Conservation (phyloP, 2,797 vertebrate genomes). For the Peromyscus attwateri region DNA sequence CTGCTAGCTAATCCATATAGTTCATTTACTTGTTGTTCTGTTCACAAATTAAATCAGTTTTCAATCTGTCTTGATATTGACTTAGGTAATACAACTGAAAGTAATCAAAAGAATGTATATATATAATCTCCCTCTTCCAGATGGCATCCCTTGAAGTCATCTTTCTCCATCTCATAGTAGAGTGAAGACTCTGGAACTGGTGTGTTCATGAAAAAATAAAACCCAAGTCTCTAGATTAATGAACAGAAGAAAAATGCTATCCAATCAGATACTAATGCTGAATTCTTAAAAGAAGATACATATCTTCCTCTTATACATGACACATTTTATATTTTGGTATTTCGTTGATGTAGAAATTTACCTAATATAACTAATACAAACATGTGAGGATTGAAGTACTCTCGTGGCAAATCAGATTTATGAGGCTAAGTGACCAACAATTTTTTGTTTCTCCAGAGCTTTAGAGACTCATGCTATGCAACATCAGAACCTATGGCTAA, state of each 20-base stretch:
- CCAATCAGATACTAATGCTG: neutral
- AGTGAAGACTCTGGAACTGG: neutral
- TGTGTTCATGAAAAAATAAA: neutral
- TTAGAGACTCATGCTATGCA: neutral
- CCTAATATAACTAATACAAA: neutral
- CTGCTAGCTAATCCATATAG: neutral
- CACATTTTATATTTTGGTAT: neutral
- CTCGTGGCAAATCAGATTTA: neutral
- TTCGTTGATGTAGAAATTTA: conserved; percentile 23
- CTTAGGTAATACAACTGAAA: neutral
- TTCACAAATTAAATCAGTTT: neutral
- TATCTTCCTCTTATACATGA: neutral
- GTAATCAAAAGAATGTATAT: neutral
- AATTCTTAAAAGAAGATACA: neutral
- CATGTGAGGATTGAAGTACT: neutral
- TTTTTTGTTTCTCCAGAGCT: neutral
- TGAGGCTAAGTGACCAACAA: neutral
- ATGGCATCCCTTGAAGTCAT: neutral
- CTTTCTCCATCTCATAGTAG: neutral
- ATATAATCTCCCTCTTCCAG: neutral
- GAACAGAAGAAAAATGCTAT: neutral
- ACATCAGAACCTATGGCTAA: neutral
- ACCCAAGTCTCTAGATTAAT: neutral
- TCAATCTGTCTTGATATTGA: neutral
- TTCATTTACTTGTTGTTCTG: neutral